Conservation (phyloP, 2,888 invertebrate genomes). For the Melangyna quadrimaculata region DNA sequence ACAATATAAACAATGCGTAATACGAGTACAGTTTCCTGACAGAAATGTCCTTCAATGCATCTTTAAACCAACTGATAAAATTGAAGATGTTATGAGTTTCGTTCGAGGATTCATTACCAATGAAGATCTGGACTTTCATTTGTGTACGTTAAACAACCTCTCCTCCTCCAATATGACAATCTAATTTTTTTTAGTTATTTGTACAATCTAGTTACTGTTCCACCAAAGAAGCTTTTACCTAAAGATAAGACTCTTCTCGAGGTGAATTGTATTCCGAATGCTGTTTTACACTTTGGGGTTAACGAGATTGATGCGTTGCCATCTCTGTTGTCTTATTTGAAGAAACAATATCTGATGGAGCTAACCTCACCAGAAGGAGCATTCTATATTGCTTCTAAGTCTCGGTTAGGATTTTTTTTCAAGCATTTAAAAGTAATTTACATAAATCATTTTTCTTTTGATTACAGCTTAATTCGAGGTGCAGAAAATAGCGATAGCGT, state of each 20-base stretch:
- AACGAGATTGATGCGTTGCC: slow-evolving; percentile 79
- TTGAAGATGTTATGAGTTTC: slow-evolving; percentile 88
- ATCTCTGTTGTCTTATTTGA: slow-evolving; percentile 81
- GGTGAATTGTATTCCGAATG: slow-evolving; percentile 89
- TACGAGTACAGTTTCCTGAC: slow-evolving; percentile 94
- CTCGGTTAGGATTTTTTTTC: slow-evolving; percentile 81
- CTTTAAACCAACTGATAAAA: slow-evolving; percentile 89
- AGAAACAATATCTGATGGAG: slow-evolving; percentile 84
- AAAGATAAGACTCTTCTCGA: slow-evolving; percentile 85
- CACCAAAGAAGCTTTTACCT: slow-evolving; percentile 88
- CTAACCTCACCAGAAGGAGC: slow-evolving; percentile 86
- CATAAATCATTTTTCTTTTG: neutral
- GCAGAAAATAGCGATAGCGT: neutral
- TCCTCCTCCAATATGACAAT: neutral
- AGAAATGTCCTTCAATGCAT: slow-evolving; percentile 92
- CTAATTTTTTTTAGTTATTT: neutral
- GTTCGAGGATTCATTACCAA: slow-evolving; percentile 87
- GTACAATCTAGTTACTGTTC: slow-evolving; percentile 87
- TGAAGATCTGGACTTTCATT: slow-evolving; percentile 86
- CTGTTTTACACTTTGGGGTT: slow-evolving; percentile 88
- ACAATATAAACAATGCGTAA: slow-evolving; percentile 88
- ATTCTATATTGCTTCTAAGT: slow-evolving; percentile 86
- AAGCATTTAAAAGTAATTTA: no score
- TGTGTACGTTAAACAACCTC: slow-evolving; percentile 85
- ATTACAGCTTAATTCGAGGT: slow-evolving; percentile 15